phyloP scores from a whole-genome alignment of 2,888 invertebrate genomes.

The Napeogenes inachia region DNA sequence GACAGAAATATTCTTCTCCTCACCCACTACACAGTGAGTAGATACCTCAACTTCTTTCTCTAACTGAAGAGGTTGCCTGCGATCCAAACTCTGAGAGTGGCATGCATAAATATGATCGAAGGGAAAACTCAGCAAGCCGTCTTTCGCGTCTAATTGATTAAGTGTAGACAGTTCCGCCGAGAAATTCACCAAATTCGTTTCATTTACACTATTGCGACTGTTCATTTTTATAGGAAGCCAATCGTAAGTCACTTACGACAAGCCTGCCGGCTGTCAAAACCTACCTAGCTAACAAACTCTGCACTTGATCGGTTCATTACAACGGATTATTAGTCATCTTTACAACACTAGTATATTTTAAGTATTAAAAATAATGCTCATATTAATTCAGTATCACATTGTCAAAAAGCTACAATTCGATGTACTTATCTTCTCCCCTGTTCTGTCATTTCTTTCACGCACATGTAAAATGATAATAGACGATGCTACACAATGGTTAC shows the following conservation, averaged over 20 bases:
- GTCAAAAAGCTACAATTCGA: conserved; percentile 53
- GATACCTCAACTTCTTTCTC: conserved; percentile 63
- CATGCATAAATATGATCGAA: conserved; percentile 87
- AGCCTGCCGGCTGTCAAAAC: conserved; percentile 72
- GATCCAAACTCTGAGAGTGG: conserved; percentile 64
- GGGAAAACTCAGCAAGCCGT: conserved; percentile 78
- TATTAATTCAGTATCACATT: conserved; percentile 52
- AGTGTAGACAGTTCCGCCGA: conserved; percentile 60
- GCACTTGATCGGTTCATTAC: conserved; percentile 65
- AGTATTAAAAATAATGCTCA: conserved; percentile 34
- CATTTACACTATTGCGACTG: conserved; percentile 71
- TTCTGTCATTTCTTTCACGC: conserved; percentile 69
- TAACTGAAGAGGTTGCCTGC: conserved; percentile 50
- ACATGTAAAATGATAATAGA: conserved; percentile 66
- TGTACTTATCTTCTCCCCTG: conserved; percentile 45
- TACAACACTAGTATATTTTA: conserved; percentile 37
- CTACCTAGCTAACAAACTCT: conserved; percentile 52
- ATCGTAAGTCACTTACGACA: conserved; percentile 55
- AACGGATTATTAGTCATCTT: conserved; percentile 41
- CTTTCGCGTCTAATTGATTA: conserved; percentile 68
- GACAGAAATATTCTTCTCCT: conserved; percentile 43
- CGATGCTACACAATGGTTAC: conserved; percentile 46
- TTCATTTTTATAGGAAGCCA: conserved; percentile 67
- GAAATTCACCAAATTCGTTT: conserved; percentile 72
- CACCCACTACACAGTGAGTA: conserved; percentile 50